Base-by-base conservation (phyloP, 2,888 invertebrate species). In the Chrysotoxum bicinctum region DNA sequence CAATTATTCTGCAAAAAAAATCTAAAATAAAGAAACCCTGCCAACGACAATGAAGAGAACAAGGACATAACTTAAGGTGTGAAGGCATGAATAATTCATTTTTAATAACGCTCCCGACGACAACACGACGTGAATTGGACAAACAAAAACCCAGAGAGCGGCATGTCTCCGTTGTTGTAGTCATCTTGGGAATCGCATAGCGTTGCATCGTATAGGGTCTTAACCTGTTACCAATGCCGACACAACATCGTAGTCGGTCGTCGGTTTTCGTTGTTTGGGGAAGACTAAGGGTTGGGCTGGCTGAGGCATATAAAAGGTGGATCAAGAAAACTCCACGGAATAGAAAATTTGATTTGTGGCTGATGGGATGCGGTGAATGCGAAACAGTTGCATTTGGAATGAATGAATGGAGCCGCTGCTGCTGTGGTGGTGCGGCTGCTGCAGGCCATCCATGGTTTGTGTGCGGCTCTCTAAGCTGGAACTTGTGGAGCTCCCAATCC, bases 31-130 rank as follows among this genome's bases (percentile, higher is more conserved):
- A 62, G 48, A 35, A 56, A 74, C 73, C 40, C 35, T 66, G 70
- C 52, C 64, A 50, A 81, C 82, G 74, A 84, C 79, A 88, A 88
- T 89, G 86, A 87, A 88, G 88, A 87, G 88, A 87, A 81, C 79
- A 80, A 87, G 87, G 88, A 89, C 89, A 89, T 89, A 90, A 89
- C 89, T 90, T 89, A 88, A 89, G 89, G 90, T 89, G 89, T 87
- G 87, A 88, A 87, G 87, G 75, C 85, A 83, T 87, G 88, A 88
- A 85, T 88, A 78, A 79, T 82, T 78, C 80, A 87, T 82, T 84
- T 84, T 84, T 84, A 84, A 84, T 84, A 84, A 84, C 75, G 80
- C 80, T 75, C 69, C 70, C 75, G 70, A 62, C 68, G 60, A 43
- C 62, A 35, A 70, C 64, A 26, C n/a, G 16, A 69, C 52, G 72